phyloP scores from a whole-genome alignment of 2,797 vertebrate species.

The Garrulus glandarius region DNA sequence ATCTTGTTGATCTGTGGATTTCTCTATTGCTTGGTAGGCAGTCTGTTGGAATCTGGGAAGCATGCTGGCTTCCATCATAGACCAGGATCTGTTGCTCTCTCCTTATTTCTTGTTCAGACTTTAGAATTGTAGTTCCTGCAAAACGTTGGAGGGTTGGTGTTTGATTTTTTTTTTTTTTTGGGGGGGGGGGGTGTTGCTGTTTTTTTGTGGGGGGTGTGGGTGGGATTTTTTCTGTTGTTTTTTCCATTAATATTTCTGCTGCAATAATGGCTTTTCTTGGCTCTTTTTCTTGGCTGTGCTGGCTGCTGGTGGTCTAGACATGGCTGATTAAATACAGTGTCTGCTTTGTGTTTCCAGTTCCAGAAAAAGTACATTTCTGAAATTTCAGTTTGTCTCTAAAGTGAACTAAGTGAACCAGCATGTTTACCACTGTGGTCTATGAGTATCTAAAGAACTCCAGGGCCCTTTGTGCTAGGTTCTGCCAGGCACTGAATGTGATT shows the following conservation, averaged over 20 bases:
- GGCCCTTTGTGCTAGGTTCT: not conserved
- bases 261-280: not conserved
- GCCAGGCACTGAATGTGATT: not conserved
- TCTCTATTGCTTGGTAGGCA: not conserved
- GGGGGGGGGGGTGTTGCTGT: accelerated
- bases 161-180: accelerated
- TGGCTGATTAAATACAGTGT: not conserved
- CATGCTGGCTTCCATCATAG: not conserved
- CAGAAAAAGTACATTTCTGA: not conserved
- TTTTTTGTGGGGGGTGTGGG: too few species aligned
- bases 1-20: not conserved
- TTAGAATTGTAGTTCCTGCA: not conserved
- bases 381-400: not conserved
- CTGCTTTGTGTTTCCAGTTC: not conserved
- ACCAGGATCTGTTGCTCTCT: not conserved
- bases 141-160: not conserved
- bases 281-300: not conserved
- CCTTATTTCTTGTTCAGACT: not conserved
- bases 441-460: not conserved
- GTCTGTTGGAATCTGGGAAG: not conserved
- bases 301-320: not conserved
- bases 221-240: not conserved
- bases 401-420: not conserved
- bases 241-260: not conserved
- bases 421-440: not conserved